Conservation (phyloP, 2,888 invertebrate species). For the Carabus problematicus region DNA sequence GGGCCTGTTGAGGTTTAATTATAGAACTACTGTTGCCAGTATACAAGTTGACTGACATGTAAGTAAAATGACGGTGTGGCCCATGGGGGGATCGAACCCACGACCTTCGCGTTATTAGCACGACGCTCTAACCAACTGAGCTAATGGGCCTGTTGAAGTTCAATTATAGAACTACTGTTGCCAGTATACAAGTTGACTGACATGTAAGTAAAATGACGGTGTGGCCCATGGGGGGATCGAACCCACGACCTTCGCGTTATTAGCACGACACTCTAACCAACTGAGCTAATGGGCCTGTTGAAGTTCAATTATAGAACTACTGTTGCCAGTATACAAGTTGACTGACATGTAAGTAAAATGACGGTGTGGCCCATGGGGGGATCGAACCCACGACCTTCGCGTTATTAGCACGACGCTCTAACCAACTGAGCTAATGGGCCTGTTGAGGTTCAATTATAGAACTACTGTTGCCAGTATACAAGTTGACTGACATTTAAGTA, state of each 20-base stretch:
- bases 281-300: conserved; percentile 73
- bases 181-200: too few relatives aligned
- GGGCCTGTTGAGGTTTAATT: too few relatives aligned
- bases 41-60: too few relatives aligned
- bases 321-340: too few relatives aligned
- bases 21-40: too few relatives aligned
- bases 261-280: conserved; percentile 80
- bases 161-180: too few relatives aligned
- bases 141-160: conserved; percentile 66
- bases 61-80: conserved; percentile 56
- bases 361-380: conserved; percentile 70
- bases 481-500: too few relatives aligned
- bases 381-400: conserved; percentile 79
- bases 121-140: conserved; percentile 80
- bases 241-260: conserved; percentile 79
- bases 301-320: too few relatives aligned
- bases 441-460: not conserved
- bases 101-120: conserved; percentile 80
- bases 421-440: conserved; percentile 80
- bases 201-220: too few relatives aligned
- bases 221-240: conserved; percentile 77
- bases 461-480: too few relatives aligned
- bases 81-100: conserved; percentile 78
- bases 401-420: conserved; percentile 80
- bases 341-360: too few relatives aligned